A percentile compares a stretch with the other conserved stretches of the same genome.
Conservation (phyloP, 2,113 vertebrate species). For the Tyto alba region DNA sequence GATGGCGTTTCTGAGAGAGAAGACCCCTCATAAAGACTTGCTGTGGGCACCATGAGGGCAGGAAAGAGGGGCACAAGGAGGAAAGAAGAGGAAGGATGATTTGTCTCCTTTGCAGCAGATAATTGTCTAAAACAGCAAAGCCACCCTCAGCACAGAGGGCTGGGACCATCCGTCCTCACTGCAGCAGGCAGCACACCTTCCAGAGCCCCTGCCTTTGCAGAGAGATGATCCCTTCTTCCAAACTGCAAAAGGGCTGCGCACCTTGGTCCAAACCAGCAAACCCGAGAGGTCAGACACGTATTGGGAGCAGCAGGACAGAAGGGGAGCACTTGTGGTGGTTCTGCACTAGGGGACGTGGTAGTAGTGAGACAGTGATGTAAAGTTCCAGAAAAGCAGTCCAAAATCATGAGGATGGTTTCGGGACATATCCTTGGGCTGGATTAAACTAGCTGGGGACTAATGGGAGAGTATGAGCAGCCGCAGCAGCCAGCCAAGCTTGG, state of each 20-base stretch:
- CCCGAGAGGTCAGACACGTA: neutral
- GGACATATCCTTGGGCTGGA: neutral
- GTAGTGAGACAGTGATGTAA: neutral
- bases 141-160: accelerated
- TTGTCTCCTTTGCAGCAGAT: neutral
- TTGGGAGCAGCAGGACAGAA: neutral
- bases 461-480: neutral
- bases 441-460: neutral
- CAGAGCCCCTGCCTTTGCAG: neutral
- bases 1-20: neutral
- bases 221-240: neutral
- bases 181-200: neutral
- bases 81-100: neutral
- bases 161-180: accelerated
- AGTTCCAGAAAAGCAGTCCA: neutral
- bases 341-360: neutral
- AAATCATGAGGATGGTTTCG: neutral
- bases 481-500: neutral
- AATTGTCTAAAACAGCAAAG: neutral
- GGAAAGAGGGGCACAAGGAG: neutral
- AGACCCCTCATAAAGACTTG: neutral
- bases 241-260: neutral
- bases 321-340: accelerated
- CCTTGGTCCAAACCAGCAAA: neutral
- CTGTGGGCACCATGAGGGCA: neutral